Conservation (phyloP, 2,797 vertebrate genomes). For the Gymnoscopelus microlampas region DNA sequence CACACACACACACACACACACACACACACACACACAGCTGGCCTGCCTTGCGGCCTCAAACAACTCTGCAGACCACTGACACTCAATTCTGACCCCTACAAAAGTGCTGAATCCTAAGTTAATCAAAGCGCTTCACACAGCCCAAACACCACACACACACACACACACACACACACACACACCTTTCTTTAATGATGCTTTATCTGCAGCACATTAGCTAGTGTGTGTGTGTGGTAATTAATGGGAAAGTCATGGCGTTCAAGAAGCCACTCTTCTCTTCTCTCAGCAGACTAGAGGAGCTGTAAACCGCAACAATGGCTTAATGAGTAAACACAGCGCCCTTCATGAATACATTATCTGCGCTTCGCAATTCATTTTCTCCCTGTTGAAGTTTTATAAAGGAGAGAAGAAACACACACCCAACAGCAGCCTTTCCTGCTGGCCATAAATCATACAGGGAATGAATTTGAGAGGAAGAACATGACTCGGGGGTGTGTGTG, state of each 20-base stretch:
- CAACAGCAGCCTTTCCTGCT: conserved; percentile 45
- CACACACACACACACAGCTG: conserved; percentile 16
- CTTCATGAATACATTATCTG: conserved; percentile 81
- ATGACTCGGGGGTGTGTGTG: no score
- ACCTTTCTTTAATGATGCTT: conserved; percentile 74
- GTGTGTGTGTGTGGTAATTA: conserved; percentile 79
- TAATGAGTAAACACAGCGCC: conserved; percentile 80
- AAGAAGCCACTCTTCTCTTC: conserved; percentile 73
- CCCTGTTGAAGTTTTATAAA: conserved; percentile 54
- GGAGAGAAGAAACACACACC: conserved; percentile 12
- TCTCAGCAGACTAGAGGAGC: conserved; percentile 70
- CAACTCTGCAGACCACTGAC: conserved; percentile 15
- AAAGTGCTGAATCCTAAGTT: background rate
- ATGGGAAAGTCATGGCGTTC: conserved; percentile 70
- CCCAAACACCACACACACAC: background rate
- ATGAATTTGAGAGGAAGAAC: conserved; percentile 21
- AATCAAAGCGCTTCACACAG: background rate
- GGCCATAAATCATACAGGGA: conserved; percentile 72
- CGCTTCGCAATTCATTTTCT: conserved; percentile 75
- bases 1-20: background rate
- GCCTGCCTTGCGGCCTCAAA: conserved; percentile 28
- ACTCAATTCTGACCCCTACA: conserved; percentile 31
- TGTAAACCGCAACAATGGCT: conserved; percentile 75
- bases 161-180: conserved; percentile 23
- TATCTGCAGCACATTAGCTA: conserved; percentile 77